Evolutionary conservation across 2,113 vertebrate genomes (phyloP).

Genomic region (Copsychus sechellarum): DNA sequence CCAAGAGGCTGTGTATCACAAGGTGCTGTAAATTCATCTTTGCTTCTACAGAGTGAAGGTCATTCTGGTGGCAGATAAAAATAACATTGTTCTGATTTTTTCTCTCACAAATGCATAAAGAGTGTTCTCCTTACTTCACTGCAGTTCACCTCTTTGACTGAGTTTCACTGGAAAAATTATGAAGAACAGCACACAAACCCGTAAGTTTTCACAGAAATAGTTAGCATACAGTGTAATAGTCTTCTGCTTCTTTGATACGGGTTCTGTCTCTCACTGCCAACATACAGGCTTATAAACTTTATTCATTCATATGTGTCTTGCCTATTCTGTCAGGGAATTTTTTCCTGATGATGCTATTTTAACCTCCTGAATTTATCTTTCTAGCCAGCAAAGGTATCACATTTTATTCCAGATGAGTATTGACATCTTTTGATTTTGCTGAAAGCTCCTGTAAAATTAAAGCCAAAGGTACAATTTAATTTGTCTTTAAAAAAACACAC

Average conservation of each 20-base stretch:
- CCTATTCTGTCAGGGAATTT: neutral
- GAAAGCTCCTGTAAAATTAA: neutral
- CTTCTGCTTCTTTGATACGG: neutral
- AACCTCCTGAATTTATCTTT: neutral
- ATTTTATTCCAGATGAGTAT: neutral
- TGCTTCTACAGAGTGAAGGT: neutral
- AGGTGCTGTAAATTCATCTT: neutral
- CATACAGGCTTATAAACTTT: neutral
- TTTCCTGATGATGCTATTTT: neutral
- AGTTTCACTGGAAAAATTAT: neutral
- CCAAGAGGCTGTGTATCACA: neutral
- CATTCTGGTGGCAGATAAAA: neutral
- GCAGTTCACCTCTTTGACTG: neutral
- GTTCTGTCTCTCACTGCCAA: neutral
- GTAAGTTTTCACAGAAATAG: neutral
- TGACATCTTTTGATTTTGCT: neutral
- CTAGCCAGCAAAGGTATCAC: neutral
- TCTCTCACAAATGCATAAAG: neutral
- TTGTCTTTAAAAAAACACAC: neutral
- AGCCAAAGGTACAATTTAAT: neutral
- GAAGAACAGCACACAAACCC: neutral
- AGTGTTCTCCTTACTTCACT: neutral
- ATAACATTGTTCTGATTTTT: neutral
- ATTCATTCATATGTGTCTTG: neutral
- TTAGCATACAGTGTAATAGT: neutral